phyloP scores from a whole-genome alignment of 2,113 vertebrate genomes.

The Montifringilla adamsi region DNA sequence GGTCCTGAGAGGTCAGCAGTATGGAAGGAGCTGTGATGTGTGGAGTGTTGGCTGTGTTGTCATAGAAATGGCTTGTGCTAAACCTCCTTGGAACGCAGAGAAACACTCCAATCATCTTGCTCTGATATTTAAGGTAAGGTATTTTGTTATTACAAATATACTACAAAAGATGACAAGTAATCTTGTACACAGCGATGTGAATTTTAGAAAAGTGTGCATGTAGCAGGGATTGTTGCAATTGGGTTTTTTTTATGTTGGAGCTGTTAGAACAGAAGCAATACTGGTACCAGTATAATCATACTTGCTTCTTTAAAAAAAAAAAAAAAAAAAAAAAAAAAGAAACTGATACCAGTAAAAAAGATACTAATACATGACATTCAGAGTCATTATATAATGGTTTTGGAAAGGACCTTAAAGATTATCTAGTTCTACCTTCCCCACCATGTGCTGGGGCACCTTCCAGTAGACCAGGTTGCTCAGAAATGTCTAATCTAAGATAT shows the following conservation, averaged over 20 bases:
- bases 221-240: neutral
- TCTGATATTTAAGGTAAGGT: conserved; percentile 87
- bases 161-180: neutral
- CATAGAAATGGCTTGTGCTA: conserved; percentile 92
- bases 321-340: neutral
- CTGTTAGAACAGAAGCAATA: neutral
- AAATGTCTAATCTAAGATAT: neutral
- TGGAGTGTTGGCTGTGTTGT: conserved; percentile 91
- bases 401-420: neutral
- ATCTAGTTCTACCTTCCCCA: neutral
- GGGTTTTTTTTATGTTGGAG: neutral
- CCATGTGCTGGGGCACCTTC: neutral
- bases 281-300: neutral
- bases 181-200: neutral
- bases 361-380: neutral
- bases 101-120: conserved; percentile 93
- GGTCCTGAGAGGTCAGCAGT: conserved; percentile 89
- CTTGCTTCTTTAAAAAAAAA: neutral
- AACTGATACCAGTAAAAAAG: neutral
- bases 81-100: conserved; percentile 91
- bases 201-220: neutral
- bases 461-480: neutral
- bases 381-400: neutral
- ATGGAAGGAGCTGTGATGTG: conserved; percentile 91
- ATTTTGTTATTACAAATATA: neutral